phyloP scores from a whole-genome alignment of 2,797 vertebrate species.

The Fundulus diaphanus region DNA sequence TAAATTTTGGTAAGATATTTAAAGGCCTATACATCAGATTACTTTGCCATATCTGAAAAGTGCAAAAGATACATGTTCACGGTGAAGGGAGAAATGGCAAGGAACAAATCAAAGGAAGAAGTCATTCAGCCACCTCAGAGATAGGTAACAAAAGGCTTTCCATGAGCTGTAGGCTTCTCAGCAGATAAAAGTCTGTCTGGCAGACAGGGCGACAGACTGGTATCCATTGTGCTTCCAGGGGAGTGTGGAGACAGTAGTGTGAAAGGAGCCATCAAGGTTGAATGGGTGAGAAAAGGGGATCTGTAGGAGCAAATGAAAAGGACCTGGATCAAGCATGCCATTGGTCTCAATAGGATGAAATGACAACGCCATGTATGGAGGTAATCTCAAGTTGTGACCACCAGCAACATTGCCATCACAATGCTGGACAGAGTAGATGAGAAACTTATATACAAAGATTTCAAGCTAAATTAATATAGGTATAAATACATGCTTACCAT shows the following conservation, averaged over 20 bases:
- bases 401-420: conserved; percentile 69
- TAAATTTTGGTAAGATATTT: conserved; percentile 39
- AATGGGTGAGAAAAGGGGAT: conserved; percentile 80
- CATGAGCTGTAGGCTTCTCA: conserved; percentile 75
- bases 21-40: conserved; percentile 50
- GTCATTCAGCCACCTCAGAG: conserved; percentile 76
- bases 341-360: conserved; percentile 74
- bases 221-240: conserved; percentile 78
- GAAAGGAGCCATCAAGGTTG: conserved; percentile 83
- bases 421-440: conserved; percentile 37
- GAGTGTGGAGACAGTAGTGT: conserved; percentile 77
- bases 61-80: conserved; percentile 70
- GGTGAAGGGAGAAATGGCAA: conserved; percentile 70
- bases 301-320: conserved; percentile 78
- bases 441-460: conserved; percentile 42
- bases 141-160: conserved; percentile 82
- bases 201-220: conserved; percentile 71
- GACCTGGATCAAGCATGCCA: conserved; percentile 72
- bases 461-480: conserved; percentile 24
- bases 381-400: conserved; percentile 71
- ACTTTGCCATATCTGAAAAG: conserved; percentile 71
- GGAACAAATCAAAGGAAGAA: conserved; percentile 78
- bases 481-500: conserved; percentile 6
- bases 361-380: conserved; percentile 59
- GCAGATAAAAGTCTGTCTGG: conserved; percentile 83